Conservation (phyloP, 2,888 invertebrate species). For the Penaeus monodon region DNA sequence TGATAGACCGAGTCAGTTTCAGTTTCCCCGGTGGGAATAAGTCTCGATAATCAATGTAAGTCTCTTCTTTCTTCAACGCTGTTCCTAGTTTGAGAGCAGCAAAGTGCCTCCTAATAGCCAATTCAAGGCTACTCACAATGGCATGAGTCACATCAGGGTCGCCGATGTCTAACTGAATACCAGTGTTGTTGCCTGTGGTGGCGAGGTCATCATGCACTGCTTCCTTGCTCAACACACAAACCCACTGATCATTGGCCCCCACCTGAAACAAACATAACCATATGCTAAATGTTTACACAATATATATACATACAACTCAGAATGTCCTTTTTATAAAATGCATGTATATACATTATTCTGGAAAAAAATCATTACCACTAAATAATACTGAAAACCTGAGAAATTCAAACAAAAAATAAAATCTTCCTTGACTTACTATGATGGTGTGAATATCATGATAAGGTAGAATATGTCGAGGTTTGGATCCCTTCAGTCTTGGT, state of each 20-base stretch:
- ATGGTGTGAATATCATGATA: constrained; percentile 48
- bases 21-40: constrained; percentile 18
- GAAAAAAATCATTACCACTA: too few relatives aligned
- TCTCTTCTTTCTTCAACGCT: neutral
- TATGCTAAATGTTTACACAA: too few relatives aligned
- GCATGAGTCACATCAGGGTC: constrained; percentile 49
- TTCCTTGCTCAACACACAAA: constrained; percentile 43
- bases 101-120: constrained; percentile 45
- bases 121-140: constrained; percentile 40
- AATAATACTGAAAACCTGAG: too few relatives aligned
- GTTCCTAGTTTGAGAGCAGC: constrained; percentile 16
- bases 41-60: neutral
- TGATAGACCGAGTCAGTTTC: constrained; percentile 28
- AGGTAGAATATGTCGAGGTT: constrained; percentile 33
- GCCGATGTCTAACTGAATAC: constrained; percentile 49
- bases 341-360: neutral
- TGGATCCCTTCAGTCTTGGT: constrained; percentile 33
- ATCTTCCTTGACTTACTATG: constrained; percentile 33
- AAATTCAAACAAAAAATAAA: too few relatives aligned
- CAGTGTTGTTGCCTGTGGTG: constrained; percentile 18
- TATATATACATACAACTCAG: neutral
- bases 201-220: constrained; percentile 29
- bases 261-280: constrained; percentile 30
- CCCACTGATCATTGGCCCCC: constrained; percentile 48
- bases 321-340: neutral